phyloP scores from a whole-genome alignment of 2,888 invertebrate species.

The Maniola hyperantus region DNA sequence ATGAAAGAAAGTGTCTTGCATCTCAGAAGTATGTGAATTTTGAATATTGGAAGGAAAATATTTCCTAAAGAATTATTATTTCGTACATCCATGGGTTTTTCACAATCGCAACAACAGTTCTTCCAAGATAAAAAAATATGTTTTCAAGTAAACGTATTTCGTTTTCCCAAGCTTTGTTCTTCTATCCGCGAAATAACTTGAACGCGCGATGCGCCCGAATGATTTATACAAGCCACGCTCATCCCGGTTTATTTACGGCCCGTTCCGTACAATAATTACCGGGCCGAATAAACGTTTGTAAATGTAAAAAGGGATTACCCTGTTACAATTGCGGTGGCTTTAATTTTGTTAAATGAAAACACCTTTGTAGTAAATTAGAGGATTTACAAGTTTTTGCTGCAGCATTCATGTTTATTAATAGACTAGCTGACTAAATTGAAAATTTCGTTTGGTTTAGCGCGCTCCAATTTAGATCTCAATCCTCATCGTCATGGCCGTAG shows the following conservation, averaged over 20 bases:
- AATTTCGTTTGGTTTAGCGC: too few relatives aligned
- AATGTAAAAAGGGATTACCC: constrained; percentile 75
- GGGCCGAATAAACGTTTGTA: constrained; percentile 69
- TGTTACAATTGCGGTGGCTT: constrained; percentile 52
- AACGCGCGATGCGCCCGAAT: constrained; percentile 66
- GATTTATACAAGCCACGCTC: constrained; percentile 79
- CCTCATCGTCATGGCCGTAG: too few relatives aligned
- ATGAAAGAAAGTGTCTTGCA: too few relatives aligned
- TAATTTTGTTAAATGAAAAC: constrained; percentile 57
- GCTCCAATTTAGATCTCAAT: too few relatives aligned
- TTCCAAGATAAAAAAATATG: constrained; percentile 39
- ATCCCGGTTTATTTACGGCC: constrained; percentile 79
- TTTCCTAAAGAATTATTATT: too few relatives aligned
- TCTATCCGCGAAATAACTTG: constrained; percentile 77
- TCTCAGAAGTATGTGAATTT: too few relatives aligned
- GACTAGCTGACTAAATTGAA: too few relatives aligned
- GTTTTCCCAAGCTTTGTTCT: constrained; percentile 78
- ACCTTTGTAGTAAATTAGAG: constrained; percentile 20
- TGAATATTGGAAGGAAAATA: too few relatives aligned
- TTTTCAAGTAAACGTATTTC: constrained; percentile 60
- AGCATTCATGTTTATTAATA: too few relatives aligned
- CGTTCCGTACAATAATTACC: constrained; percentile 77
- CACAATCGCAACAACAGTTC: background rate
- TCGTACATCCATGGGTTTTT: too few relatives aligned
- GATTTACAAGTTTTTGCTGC: background rate